Base-by-base conservation (phyloP, 2,113 vertebrate genomes). In the Colaptes auratus region DNA sequence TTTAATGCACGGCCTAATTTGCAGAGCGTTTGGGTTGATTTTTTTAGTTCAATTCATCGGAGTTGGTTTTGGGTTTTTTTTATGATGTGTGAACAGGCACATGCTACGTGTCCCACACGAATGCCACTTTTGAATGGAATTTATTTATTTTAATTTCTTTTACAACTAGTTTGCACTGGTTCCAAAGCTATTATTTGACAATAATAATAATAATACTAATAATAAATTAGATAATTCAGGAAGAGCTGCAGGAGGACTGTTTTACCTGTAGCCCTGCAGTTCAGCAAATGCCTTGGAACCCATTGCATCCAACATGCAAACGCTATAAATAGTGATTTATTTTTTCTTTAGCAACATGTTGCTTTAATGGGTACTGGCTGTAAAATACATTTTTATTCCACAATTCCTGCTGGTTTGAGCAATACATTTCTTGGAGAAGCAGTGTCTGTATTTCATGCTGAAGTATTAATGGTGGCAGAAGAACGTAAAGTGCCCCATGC, bases 71-170 rank as follows among this genome's bases (percentile, higher is more conserved):
- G 36, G 36, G 11, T 36, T 44, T 30, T 35, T 53, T 52, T 25
- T 6, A 10, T 25, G 9, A 17, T 61, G 15, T n/a, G 44, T 48
- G 46, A 61, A 77, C 18, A 18, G 1, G 1, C 81, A n/a, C 63
- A 4, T 5, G 2, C 73, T n/a, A 0, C 4, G 16, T 39, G 31
- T 90, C 89, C 66, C 50, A 24, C 36, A 19, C 0, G 1, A 84
- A 85, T 52, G 73, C 33, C 74, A 44, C 81, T 78, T 90, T 92
- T 91, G 25, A 50, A 59, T 46, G 27, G 48, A n/a, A 12, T 90
- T 96, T 92, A 24, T 92, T 78, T 74, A 83, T 96, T 86, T 90
- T 42, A 10, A 25, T 75, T 82, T 91, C 15, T 90, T 74, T 95
- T 81, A 28, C 77, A 82, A 63, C 63, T 78, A 75, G 28, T 44